Conservation (phyloP, 1,140 invertebrate genomes). For the Teleogryllus occipitalis region DNA sequence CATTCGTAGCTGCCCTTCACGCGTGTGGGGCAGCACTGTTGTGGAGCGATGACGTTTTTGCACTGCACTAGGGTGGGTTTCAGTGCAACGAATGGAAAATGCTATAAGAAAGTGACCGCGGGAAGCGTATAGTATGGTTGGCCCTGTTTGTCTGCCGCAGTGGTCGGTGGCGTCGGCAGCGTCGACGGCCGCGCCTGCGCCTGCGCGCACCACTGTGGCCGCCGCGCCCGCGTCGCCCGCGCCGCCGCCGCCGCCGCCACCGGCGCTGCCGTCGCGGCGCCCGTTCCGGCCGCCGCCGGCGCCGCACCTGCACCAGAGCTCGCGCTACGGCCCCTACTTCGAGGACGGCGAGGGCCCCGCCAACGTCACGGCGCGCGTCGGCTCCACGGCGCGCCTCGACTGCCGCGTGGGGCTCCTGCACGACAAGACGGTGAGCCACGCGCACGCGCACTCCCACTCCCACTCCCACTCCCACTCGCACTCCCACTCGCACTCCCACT, state of each 20-base stretch:
- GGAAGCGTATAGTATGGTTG: too few relatives aligned
- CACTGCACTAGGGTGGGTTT: too few relatives aligned
- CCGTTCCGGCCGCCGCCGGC: slow-evolving; percentile 3
- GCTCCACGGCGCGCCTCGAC: slow-evolving; percentile 42
- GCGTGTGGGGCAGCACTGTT: too few relatives aligned
- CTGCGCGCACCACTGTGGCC: background rate
- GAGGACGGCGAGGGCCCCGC: slow-evolving; percentile 51
- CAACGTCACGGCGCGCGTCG: slow-evolving; percentile 43
- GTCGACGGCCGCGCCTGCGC: background rate
- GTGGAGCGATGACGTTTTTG: too few relatives aligned
- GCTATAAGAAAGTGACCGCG: too few relatives aligned
- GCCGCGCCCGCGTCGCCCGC: background rate
- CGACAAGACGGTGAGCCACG: slow-evolving; percentile 40
- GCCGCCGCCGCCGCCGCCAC: background rate
- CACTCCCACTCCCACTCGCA: too few relatives aligned
- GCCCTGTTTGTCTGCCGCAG: background rate
- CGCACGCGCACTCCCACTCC: too few relatives aligned
- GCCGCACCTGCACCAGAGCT: slow-evolving; percentile 27
- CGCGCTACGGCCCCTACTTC: slow-evolving; percentile 63
- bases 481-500: too few relatives aligned
- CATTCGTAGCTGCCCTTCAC: too few relatives aligned
- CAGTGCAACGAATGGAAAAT: too few relatives aligned
- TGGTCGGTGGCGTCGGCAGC: background rate
- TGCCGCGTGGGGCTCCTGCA: slow-evolving; percentile 46
- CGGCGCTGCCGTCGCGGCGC: background rate